phyloP scores from a whole-genome alignment of 2,797 vertebrate genomes.

The Muraenolepis orangiensis region DNA sequence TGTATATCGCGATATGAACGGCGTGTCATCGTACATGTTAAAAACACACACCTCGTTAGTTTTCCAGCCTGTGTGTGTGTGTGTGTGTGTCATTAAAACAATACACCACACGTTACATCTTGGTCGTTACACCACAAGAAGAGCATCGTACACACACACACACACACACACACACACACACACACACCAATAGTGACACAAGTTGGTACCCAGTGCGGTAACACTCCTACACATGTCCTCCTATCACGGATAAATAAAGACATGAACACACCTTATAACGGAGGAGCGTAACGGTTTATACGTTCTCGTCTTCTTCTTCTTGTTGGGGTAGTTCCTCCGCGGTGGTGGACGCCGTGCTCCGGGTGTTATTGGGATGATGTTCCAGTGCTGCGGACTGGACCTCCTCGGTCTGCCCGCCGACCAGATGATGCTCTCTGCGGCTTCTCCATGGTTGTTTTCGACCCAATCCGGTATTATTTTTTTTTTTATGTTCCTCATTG shows the following conservation, averaged over 20 bases:
- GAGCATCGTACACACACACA: too few relatives aligned
- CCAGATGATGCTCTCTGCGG: conserved; percentile 1
- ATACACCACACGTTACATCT: too few relatives aligned
- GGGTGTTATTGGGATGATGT: not conserved
- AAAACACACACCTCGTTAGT: too few relatives aligned
- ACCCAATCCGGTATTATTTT: conserved; percentile 1
- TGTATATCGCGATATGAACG: too few relatives aligned
- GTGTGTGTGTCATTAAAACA: too few relatives aligned
- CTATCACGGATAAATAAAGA: not conserved
- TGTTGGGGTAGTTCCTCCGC: not conserved
- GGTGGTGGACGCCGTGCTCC: not conserved
- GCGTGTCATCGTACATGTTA: too few relatives aligned
- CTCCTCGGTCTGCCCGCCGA: not conserved
- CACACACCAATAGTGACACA: too few relatives aligned
- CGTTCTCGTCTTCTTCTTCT: too few relatives aligned
- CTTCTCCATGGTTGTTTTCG: conserved; percentile 5
- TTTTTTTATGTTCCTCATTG: not conserved
- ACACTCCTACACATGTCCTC: not conserved
- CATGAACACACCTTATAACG: not conserved
- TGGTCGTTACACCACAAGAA: too few relatives aligned
- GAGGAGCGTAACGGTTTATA: not conserved
- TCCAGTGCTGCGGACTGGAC: not conserved
- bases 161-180: too few relatives aligned
- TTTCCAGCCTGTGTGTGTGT: too few relatives aligned
- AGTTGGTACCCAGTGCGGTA: too few relatives aligned